Evolutionary conservation across 2,797 vertebrate genomes (phyloP).

Genomic region (Macrochelys suwanniensis): DNA sequence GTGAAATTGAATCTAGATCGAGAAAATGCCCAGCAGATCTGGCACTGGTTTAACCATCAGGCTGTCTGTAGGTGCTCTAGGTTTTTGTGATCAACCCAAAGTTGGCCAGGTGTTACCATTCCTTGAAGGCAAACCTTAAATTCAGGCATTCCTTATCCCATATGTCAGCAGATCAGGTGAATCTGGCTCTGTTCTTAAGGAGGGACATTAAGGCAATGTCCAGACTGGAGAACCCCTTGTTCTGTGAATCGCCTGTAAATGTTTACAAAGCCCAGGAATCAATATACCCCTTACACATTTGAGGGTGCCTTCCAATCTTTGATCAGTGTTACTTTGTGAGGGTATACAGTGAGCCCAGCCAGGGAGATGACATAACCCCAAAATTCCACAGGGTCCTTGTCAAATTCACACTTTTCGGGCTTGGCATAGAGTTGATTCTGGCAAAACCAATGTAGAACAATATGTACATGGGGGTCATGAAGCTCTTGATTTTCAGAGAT

Average conservation of each 20-base stretch:
- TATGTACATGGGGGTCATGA: background rate
- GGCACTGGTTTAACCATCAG: too few relatives aligned
- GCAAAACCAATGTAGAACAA: background rate
- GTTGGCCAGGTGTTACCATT: too few relatives aligned
- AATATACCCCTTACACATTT: background rate
- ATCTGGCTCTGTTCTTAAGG: too few relatives aligned
- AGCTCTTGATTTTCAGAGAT: background rate
- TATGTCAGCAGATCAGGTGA: too few relatives aligned
- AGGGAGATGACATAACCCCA: background rate
- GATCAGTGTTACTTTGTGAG: background rate
- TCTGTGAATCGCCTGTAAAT: background rate
- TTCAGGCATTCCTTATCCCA: too few relatives aligned
- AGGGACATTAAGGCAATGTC: too few relatives aligned
- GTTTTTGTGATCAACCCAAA: too few relatives aligned
- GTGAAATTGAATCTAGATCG: too few relatives aligned
- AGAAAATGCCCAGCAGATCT: too few relatives aligned
- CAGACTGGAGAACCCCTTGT: too few relatives aligned
- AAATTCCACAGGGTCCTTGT: background rate
- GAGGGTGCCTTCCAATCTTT: background rate
- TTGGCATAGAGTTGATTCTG: background rate
- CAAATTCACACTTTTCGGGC: background rate
- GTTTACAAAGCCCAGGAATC: background rate
- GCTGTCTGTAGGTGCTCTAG: too few relatives aligned
- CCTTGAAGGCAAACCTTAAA: too few relatives aligned
- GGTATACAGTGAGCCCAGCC: background rate